These are phyloP conservation scores for Mylabris phalerata DNA, from an alignment of 1,140 invertebrate genomes.

Conservation along the genomic window DNA sequence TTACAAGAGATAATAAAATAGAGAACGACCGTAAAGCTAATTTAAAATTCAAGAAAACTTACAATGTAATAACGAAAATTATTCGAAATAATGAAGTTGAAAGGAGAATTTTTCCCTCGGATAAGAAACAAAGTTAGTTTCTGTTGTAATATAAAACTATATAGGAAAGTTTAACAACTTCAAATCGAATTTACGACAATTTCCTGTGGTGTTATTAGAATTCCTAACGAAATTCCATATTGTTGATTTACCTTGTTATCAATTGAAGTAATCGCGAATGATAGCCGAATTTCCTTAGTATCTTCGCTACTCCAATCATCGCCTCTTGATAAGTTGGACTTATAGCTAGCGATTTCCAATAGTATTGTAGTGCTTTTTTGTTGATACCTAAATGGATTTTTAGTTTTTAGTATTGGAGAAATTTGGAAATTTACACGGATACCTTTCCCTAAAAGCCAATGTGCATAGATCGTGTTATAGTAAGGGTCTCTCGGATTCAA, in stretches of 20 bases:
- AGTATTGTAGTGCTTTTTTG: slow-evolving; percentile 48
- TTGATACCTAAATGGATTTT: slow-evolving; percentile 40
- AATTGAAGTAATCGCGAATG: slow-evolving; percentile 56
- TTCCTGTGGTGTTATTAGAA: neutral
- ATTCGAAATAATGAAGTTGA: too few species aligned
- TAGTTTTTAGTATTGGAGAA: neutral
- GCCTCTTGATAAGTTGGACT: slow-evolving; percentile 48
- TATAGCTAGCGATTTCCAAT: slow-evolving; percentile 50
- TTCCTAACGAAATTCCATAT: too few species aligned
- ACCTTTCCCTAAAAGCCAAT: slow-evolving; percentile 61
- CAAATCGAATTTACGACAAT: too few species aligned
- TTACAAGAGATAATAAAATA: too few species aligned
- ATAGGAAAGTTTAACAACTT: too few species aligned
- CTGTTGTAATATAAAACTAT: too few species aligned
- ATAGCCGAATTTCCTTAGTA: slow-evolving; percentile 55
- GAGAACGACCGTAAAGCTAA: too few species aligned
- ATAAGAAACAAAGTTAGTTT: too few species aligned
- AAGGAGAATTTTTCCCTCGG: too few species aligned
- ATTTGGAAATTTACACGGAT: slow-evolving; percentile 2
- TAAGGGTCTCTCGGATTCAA: slow-evolving; percentile 60
- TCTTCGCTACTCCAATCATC: slow-evolving; percentile 50
- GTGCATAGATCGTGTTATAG: slow-evolving; percentile 58
- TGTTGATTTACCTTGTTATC: slow-evolving; percentile 49
- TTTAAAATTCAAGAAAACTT: too few species aligned
- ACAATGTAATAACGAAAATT: too few species aligned